Evolutionary conservation across 2,113 vertebrate species (phyloP).

Genomic region (Osmerus eperlanus): DNA sequence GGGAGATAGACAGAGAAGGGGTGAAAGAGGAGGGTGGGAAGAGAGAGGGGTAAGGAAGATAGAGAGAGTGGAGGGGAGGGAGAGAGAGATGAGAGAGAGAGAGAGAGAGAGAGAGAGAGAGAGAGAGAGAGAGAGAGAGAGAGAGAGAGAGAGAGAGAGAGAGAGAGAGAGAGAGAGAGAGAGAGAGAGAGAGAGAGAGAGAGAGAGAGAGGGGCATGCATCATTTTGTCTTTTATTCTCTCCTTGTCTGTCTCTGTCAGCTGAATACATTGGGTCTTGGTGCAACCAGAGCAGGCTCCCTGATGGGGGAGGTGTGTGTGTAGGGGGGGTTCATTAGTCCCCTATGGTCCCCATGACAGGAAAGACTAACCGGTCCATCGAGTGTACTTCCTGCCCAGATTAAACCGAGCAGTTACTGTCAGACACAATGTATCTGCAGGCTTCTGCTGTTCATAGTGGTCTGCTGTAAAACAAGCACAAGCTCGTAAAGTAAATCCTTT

Average conservation of each 20-base stretch:
- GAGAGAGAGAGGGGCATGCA: not conserved
- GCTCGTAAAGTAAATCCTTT: not conserved
- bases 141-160: not conserved
- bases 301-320: not conserved
- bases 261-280: slow-evolving; percentile 51
- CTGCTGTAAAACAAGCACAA: not conserved
- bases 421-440: not conserved
- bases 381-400: slow-evolving; percentile 24
- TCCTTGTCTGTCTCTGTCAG: slow-evolving; percentile 51
- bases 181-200: not conserved
- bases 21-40: no score
- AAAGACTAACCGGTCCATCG: slow-evolving; percentile 42
- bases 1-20: no score
- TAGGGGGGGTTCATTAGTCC: slow-evolving; percentile 44
- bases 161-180: not conserved
- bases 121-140: no score
- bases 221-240: slow-evolving; percentile 20
- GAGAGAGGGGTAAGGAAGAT: no score
- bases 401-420: slow-evolving; percentile 33
- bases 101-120: no score
- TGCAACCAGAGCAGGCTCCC: no score
- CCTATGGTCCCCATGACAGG: slow-evolving; percentile 16
- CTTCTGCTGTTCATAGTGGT: not conserved
- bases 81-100: no score
- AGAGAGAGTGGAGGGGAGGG: no score